Base-by-base conservation (phyloP, 1,140 invertebrate species). In the Megalopta genalis region DNA sequence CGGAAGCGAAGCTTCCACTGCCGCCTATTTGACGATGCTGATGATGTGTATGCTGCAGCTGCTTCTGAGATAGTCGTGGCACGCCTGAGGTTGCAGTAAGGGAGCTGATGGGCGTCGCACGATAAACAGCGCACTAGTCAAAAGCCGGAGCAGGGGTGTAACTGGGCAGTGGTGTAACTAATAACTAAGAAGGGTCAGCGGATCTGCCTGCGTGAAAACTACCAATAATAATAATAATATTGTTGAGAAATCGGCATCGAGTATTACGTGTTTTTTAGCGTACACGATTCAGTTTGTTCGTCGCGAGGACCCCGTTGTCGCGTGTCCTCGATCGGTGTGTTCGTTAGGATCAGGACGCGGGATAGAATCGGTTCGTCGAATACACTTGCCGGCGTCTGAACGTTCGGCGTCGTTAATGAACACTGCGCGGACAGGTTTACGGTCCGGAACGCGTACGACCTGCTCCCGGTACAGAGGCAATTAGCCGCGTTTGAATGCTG, bases 61-160 rank as follows among this genome's bases (percentile, higher is more conserved):
- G 74, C 81, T 89, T 71, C 71, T 90, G 85, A 90, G 88, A 88
- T 90, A 90, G 86, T 89, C 87, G 71, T 79, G 75, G 74, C 77
- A 83, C 80, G 82, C 74, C 77, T 86, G 81, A 83, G 75, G 76
- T 68, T 63, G 76, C 71, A 77, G 78, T 71, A 68, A 52, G 66
- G 74, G 74, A 75, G 71, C 59, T 65, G 80, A 85, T 54, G 85
- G 81, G 85, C 85, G 84, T 75, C 85, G 74, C 71, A 87, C 39
- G 72, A 77, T 77, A 78, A 84, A 83, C 74, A 87, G 82, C 71
- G 78, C 78, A 85, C 86, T 88, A 88, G 87, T 88, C 87, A 87
- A 80, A 76, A 71, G 77, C 54, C 64, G 52, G 60, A 70, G 46
- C 52, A 42, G 39, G 21, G 60, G n/a, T 9, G 54, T n/a, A 57